These are phyloP conservation scores for Potorous gilbertii DNA, from an alignment of 2,797 vertebrate species.

Conservation along the genomic window DNA sequence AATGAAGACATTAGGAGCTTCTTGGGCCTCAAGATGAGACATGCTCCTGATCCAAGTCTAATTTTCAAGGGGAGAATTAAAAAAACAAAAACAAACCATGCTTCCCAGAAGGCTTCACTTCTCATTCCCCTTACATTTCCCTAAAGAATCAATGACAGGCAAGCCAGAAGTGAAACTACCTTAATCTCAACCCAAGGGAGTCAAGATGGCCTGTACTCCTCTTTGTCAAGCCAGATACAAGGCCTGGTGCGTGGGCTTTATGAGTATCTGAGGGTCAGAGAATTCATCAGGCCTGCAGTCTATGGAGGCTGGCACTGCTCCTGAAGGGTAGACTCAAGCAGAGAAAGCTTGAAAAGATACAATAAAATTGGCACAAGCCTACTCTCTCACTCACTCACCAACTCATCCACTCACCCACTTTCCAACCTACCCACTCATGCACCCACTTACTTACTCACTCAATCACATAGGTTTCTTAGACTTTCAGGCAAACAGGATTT, in stretches of 20 bases:
- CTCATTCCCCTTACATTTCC: not conserved
- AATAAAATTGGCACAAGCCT: not conserved
- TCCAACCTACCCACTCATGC: not conserved
- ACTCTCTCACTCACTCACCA: not conserved
- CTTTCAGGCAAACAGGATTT: not conserved
- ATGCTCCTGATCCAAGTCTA: not conserved
- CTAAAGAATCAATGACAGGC: not conserved
- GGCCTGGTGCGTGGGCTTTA: not conserved
- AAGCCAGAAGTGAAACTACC: not conserved
- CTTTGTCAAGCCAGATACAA: not conserved
- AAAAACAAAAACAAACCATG: not conserved
- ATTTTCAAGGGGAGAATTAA: not conserved
- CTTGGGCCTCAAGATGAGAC: not conserved
- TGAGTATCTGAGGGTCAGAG: not conserved
- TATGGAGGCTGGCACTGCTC: not conserved
- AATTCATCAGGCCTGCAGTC: not conserved
- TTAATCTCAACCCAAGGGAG: not conserved
- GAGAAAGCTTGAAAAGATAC: not conserved
- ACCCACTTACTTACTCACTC: not conserved
- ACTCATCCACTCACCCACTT: no score
- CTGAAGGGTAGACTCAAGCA: not conserved
- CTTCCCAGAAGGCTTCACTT: not conserved
- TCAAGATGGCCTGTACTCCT: not conserved
- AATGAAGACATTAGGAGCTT: not conserved
- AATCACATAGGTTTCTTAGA: not conserved